Base-by-base conservation (phyloP, 2,113 vertebrate genomes). In the Pseudolaguvia tuberculata region DNA sequence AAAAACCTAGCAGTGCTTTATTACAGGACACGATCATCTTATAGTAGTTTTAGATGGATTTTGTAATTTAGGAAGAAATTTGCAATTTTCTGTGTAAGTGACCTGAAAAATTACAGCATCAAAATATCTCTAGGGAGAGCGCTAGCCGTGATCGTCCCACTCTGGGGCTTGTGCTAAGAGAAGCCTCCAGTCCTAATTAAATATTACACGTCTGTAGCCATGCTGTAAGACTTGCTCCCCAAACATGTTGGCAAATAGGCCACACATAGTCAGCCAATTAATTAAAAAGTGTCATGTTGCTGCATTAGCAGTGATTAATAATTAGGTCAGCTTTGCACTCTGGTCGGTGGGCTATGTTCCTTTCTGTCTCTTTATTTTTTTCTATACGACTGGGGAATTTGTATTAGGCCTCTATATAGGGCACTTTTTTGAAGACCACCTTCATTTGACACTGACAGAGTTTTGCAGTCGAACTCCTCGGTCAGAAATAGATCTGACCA, bases 131-230 rank as follows among this genome's bases (percentile, higher is more conserved):
- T 14, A 27, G 79, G 81, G 85, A 82, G 81, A 75, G 66, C 31
- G 83, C 69, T 58, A 80, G 58, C 71, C 82, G 61, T 75, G 74
- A 21, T 78, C 71, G 70, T 70, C 68, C 68, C 73, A 82, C 81
- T 76, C 75, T 72, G 78, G 79, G 83, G 72, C 77, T 51, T 50
- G 58, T 76, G 72, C 79, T 82, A 84, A 83, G 48, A 80, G 84
- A 83, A 81, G 78, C 81, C 81, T 78, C 72, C 70, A 66, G 70
- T 87, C 86, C 85, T 88, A 90, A 88, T 90, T 89, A 88, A 88
- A 83, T 70, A 65, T 87, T 85, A 85, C 81, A 82, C 82, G 79
- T 76, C 77, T 85, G 76, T 80, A 77, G 72, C 82, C 81, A 84
- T 73, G 72, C 63, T 68, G 70, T 58, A 72, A 72, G 77, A 62